These are phyloP conservation scores for Drosophila parvula DNA, from an alignment of 1,140 invertebrate species.

Conservation along the genomic window DNA sequence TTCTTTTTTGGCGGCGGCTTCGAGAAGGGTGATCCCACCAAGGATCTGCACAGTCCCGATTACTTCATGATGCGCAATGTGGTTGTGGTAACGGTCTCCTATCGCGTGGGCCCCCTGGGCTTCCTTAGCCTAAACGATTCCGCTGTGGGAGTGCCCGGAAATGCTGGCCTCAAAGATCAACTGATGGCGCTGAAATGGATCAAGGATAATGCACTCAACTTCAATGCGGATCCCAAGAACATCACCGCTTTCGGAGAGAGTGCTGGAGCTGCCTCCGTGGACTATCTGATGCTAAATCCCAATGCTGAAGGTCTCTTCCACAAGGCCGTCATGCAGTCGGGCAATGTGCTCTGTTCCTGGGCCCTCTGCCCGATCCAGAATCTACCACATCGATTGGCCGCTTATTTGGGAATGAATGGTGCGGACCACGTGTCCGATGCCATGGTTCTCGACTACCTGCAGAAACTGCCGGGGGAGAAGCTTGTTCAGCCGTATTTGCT, in stretches of 20 bases:
- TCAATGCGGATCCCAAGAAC: conserved; percentile 77
- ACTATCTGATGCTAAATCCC: conserved; percentile 85
- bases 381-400: conserved; percentile 62
- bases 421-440: conserved; percentile 40
- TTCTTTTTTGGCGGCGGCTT: conserved; percentile 89
- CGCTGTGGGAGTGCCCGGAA: conserved; percentile 84
- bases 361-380: conserved; percentile 62
- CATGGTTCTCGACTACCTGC: conserved; percentile 61
- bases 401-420: conserved; percentile 56
- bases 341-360: conserved; percentile 85
- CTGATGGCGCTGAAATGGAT: conserved; percentile 82
- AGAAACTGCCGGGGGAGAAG: conserved; percentile 48
- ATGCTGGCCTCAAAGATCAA: conserved; percentile 86
- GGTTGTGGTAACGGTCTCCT: conserved; percentile 84
- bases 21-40: conserved; percentile 83
- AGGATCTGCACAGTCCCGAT: conserved; percentile 84
- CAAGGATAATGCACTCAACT: conserved; percentile 65
- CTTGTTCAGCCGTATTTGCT: conserved; percentile 65
- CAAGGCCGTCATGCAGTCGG: conserved; percentile 85
- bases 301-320: conserved; percentile 84
- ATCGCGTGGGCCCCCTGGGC: conserved; percentile 85
- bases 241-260: conserved; percentile 82
- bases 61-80: conserved; percentile 86
- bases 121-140: conserved; percentile 85
- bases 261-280: conserved; percentile 83